Percentiles rank a stretch among this genome's conserved stretches.
phyloP scores from a whole-genome alignment of 1,140 invertebrate species.

The Drosophila bipectinata region DNA sequence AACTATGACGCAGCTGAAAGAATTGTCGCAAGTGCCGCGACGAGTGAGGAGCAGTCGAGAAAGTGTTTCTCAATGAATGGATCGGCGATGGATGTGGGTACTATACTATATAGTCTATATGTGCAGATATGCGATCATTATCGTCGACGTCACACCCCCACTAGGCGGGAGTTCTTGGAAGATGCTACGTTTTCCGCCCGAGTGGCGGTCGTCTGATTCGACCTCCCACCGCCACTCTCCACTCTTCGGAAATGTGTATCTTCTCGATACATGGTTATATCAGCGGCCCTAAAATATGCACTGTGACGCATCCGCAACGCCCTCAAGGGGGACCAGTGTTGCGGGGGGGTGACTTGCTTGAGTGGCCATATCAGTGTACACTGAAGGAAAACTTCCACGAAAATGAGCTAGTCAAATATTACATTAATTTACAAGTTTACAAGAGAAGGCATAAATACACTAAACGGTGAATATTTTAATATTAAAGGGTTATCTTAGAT shows the following conservation, averaged over 20 bases:
- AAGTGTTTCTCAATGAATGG: constrained; percentile 65
- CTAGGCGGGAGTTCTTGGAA: constrained; percentile 72
- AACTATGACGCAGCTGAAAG: constrained; percentile 68
- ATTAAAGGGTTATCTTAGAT: too few species aligned
- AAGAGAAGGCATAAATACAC: not conserved
- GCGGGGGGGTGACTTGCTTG: constrained; percentile 21
- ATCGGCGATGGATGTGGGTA: constrained; percentile 49
- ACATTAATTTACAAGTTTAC: not conserved
- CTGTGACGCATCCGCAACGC: constrained; percentile 65
- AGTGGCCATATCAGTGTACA: constrained; percentile 45
- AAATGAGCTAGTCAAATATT: not conserved
- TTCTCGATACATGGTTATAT: constrained; percentile 52
- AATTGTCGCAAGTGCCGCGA: constrained; percentile 69
- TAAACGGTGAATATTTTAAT: too few species aligned
- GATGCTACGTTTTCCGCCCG: constrained; percentile 45
- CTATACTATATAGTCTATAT: constrained; percentile 6
- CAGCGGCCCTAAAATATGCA: constrained; percentile 74
- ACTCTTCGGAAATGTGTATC: not conserved
- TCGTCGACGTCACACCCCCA: constrained; percentile 60
- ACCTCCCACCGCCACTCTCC: not conserved
- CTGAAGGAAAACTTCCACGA: not conserved
- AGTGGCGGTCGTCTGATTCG: constrained; percentile 55
- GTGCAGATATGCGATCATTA: not conserved
- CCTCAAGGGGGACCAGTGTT: constrained; percentile 8
- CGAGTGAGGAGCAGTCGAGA: constrained; percentile 19